A percentile compares a stretch with the other conserved stretches of the same genome.
Evolutionary conservation across 1,140 invertebrate species (phyloP).

Genomic region (Lordiphosa stackelbergi): DNA sequence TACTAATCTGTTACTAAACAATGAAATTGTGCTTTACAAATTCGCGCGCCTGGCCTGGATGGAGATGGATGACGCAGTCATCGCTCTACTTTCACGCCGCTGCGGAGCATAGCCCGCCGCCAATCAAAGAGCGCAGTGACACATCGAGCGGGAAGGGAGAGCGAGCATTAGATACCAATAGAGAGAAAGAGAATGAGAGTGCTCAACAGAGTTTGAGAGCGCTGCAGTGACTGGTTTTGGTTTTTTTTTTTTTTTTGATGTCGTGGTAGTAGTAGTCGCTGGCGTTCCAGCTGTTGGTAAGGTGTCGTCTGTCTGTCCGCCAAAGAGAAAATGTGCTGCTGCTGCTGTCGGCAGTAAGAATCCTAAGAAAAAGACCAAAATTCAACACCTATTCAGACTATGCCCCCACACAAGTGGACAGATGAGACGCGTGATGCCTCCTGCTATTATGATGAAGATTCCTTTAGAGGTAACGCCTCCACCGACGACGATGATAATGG

Average conservation of each 20-base stretch:
- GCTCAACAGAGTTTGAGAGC: conserved; percentile 18
- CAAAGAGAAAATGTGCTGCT: conserved; percentile 57
- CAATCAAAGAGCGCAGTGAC: background rate
- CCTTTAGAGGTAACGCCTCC: conserved; percentile 20
- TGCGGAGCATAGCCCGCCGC: background rate
- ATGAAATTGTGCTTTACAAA: conserved; percentile 37
- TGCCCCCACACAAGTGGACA: conserved; percentile 62
- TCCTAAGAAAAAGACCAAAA: background rate
- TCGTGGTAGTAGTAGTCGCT: conserved; percentile 28
- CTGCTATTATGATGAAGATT: conserved; percentile 49
- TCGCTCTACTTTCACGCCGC: conserved; percentile 58
- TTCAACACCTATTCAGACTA: conserved; percentile 6
- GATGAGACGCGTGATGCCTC: conserved; percentile 61
- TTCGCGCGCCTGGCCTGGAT: conserved; percentile 15
- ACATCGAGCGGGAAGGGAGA: background rate
- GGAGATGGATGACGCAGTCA: conserved; percentile 28
- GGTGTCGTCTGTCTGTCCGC: conserved; percentile 27
- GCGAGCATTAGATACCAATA: background rate
- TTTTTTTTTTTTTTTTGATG: conserved; percentile 8
- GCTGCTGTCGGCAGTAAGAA: conserved; percentile 23
- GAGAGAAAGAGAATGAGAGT: conserved; percentile 13
- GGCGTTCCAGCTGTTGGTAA: conserved; percentile 55
- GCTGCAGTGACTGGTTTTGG: conserved; percentile 19
- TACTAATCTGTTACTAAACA: conserved; percentile 26
- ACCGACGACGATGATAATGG: conserved; percentile 38